Evolutionary conservation across 35 echinoderm and acorn worm species (phyloP).

Genomic region (Ophiothrix spiculata): DNA sequence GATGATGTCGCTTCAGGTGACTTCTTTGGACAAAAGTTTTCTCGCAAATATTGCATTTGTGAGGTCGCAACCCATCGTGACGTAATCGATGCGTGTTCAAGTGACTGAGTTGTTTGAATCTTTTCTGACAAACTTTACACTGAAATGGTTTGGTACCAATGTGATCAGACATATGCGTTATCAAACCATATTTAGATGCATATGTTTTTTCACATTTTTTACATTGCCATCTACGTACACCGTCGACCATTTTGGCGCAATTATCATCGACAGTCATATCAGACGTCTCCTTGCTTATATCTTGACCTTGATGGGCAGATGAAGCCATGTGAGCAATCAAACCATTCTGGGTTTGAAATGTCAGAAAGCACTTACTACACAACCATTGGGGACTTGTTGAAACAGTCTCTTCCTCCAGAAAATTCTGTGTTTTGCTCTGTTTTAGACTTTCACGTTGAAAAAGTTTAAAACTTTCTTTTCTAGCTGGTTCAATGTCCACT

Average conservation of each 20-base stretch:
- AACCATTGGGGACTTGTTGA: neutral
- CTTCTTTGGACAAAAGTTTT: conserved; percentile 32
- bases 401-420: no score
- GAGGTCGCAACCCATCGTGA: conserved; percentile 14
- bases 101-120: conserved; percentile 60
- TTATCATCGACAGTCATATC: neutral
- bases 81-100: conserved; percentile 53
- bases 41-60: conserved; percentile 20
- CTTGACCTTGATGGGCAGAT: conserved; percentile 1
- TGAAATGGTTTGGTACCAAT: conserved; percentile 49
- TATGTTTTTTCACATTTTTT: conserved; percentile 58
- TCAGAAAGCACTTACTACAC: conserved; percentile 16
- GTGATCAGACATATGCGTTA: conserved; percentile 50
- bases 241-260: neutral
- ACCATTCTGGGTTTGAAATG: neutral
- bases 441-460: no score
- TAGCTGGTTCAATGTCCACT: no score
- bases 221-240: conserved; percentile 46
- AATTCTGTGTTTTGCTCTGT: no score
- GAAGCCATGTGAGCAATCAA: neutral
- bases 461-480: no score
- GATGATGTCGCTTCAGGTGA: conserved; percentile 31
- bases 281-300: neutral
- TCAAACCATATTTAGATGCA: conserved; percentile 46
- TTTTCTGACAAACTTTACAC: conserved; percentile 49